Conservation (phyloP, 1,140 invertebrate genomes). For the Drosophila albomicans region DNA sequence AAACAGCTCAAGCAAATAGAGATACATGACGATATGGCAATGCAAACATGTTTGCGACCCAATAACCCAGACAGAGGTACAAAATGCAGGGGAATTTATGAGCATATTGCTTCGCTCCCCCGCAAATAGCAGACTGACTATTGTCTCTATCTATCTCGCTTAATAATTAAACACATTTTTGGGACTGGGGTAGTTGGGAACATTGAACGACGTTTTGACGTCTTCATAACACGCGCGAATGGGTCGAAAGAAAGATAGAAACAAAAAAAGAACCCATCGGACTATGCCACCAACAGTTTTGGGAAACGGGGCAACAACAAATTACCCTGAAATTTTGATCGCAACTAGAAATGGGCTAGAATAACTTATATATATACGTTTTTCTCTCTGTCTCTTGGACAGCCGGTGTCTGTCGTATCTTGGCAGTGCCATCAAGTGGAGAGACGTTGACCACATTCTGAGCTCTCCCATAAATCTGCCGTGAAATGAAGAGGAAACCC, state of each 20-base stretch:
- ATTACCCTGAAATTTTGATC: constrained; percentile 76
- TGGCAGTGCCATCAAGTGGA: constrained; percentile 46
- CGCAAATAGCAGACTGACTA: neutral
- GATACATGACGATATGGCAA: constrained; percentile 28
- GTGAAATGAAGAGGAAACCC: constrained; percentile 40
- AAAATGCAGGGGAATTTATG: constrained; percentile 33
- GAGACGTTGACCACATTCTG: constrained; percentile 45
- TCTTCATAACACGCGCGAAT: constrained; percentile 82
- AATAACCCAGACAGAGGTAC: constrained; percentile 14
- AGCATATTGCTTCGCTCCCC: neutral
- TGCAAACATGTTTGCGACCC: constrained; percentile 41
- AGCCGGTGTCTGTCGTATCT: constrained; percentile 43
- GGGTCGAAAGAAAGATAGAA: constrained; percentile 35
- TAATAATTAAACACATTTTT: constrained; percentile 22
- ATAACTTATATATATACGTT: neutral
- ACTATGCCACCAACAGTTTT: constrained; percentile 76
- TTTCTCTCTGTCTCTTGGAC: constrained; percentile 11
- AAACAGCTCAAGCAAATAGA: constrained; percentile 29
- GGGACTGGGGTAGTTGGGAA: constrained; percentile 20
- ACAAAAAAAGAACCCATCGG: neutral
- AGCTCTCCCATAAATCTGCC: constrained; percentile 73
- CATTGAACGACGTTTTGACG: constrained; percentile 50
- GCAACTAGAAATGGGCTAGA: constrained; percentile 21
- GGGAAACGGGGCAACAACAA: constrained; percentile 59
- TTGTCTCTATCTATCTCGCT: constrained; percentile 12